A percentile compares a stretch with the other conserved stretches of the same genome.
These are phyloP conservation scores for Picathartes gymnocephalus DNA, from an alignment of 2,113 vertebrate species.

Conservation along the genomic window DNA sequence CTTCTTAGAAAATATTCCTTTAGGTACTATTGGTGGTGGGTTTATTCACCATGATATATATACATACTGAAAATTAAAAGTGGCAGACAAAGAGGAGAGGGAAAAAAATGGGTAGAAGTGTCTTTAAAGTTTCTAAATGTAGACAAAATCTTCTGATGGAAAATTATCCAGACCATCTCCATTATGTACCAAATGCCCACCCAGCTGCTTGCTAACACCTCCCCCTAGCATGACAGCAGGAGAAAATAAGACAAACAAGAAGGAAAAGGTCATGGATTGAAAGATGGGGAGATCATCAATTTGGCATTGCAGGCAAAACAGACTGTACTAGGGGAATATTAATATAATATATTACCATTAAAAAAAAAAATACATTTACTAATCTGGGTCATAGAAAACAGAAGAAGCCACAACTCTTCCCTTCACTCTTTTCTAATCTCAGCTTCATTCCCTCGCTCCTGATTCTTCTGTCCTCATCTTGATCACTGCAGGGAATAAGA, in stretches of 20 bases:
- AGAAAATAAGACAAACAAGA: neutral
- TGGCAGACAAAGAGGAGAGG: neutral
- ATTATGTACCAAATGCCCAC: neutral
- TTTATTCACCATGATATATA: neutral
- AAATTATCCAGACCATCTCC: neutral
- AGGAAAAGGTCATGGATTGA: neutral
- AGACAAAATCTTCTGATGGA: neutral
- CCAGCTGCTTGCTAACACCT: neutral
- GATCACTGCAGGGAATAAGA: neutral
- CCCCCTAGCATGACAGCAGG: neutral
- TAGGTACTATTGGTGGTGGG: neutral
- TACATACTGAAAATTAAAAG: neutral
- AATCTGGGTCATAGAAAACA: neutral
- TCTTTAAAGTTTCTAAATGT: neutral
- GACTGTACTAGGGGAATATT: neutral
- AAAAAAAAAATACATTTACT: neutral
- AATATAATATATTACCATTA: rapidly evolving
- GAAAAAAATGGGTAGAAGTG: neutral
- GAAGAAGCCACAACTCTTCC: neutral
- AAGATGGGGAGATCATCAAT: neutral
- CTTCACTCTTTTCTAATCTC: neutral
- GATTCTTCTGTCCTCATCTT: neutral
- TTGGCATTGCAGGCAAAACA: neutral
- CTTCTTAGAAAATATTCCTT: neutral
- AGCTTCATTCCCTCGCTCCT: neutral